Conservation (phyloP, 2,113 vertebrate genomes). For the Tupaia chinensis region DNA sequence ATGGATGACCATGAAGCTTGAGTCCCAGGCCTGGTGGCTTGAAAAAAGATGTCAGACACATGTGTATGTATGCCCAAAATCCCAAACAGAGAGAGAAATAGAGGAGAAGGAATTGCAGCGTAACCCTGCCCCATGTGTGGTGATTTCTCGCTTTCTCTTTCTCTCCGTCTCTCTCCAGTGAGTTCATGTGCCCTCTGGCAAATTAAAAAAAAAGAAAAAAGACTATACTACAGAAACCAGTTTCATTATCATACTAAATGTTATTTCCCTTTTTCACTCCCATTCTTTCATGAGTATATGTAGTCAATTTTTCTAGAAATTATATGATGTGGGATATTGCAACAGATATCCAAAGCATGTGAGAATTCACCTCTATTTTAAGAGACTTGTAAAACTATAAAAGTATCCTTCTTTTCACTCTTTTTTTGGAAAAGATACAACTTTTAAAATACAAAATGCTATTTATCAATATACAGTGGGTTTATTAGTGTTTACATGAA, state of each 20-base stretch:
- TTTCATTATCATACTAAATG: neutral
- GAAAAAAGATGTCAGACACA: too few species aligned
- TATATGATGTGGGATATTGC: neutral
- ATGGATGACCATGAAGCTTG: too few species aligned
- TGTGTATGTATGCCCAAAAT: too few species aligned
- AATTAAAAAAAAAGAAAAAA: too few species aligned
- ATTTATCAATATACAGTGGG: neutral
- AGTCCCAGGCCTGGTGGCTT: too few species aligned
- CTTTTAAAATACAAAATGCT: neutral
- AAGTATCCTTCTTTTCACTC: neutral
- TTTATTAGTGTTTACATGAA: constrained; percentile 38
- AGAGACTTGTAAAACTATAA: constrained; percentile 29
- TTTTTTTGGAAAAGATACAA: neutral
- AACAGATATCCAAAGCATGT: neutral
- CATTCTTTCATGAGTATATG: neutral
- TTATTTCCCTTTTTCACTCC: constrained; percentile 8
- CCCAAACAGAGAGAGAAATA: too few species aligned
- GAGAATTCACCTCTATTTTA: neutral
- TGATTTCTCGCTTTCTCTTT: too few species aligned
- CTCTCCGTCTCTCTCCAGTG: too few species aligned
- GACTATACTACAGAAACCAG: neutral
- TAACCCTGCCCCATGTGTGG: too few species aligned
- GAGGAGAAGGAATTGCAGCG: too few species aligned
- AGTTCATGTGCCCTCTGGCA: too few species aligned
- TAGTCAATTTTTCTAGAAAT: neutral